These are phyloP conservation scores for Champsocephalus gunnari DNA, from an alignment of 2,797 vertebrate genomes.

Conservation along the genomic window DNA sequence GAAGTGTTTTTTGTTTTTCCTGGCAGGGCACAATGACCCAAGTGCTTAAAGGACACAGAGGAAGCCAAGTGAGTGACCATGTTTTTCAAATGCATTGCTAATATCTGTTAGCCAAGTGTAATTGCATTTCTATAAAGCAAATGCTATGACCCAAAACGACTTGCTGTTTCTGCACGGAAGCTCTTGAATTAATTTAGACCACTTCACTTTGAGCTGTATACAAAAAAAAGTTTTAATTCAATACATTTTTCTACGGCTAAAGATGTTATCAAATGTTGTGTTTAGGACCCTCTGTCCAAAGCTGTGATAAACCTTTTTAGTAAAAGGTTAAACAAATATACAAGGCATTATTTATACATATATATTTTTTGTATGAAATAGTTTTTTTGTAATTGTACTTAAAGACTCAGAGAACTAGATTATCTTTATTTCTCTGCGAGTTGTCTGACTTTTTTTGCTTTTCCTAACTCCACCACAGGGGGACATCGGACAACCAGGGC, in stretches of 20 bases:
- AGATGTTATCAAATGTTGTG: too few species aligned
- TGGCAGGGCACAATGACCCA: conserved; percentile 88
- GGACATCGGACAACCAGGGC: conserved; percentile 78
- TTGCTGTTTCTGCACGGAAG: neutral
- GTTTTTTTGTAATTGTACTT: neutral
- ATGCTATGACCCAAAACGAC: neutral
- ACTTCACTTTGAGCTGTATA: conserved; percentile 10
- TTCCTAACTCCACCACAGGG: conserved; percentile 75
- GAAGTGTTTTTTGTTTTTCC: conserved; percentile 37
- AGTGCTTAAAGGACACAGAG: conserved; percentile 89
- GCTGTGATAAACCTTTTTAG: too few species aligned
- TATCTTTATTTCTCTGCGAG: neutral
- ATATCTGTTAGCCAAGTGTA: neutral
- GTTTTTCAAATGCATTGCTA: neutral
- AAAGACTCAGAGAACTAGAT: neutral
- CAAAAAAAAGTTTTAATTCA: neutral
- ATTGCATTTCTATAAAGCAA: neutral
- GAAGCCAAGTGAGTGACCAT: conserved; percentile 81
- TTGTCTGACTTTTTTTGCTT: conserved; percentile 18
- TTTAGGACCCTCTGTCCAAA: too few species aligned
- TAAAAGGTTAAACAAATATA: too few species aligned
- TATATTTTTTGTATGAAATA: too few species aligned
- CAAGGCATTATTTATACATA: too few species aligned
- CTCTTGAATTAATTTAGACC: neutral
- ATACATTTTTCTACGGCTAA: neutral